phyloP scores from a whole-genome alignment of 2,797 vertebrate genomes.

The Lepilemur ruficaudatus region DNA sequence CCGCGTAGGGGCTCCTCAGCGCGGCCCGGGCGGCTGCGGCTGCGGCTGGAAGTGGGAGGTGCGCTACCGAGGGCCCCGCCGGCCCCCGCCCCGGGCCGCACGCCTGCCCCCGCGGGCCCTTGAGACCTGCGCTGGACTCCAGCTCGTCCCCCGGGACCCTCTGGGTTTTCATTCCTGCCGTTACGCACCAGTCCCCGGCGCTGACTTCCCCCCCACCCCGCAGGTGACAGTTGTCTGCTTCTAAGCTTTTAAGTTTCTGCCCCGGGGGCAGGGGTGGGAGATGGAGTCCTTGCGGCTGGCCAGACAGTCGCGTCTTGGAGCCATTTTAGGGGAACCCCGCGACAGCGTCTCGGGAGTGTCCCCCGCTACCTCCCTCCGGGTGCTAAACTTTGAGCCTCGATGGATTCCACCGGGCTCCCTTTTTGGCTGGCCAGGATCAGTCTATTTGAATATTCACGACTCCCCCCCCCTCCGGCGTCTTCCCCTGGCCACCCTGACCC shows the following conservation, averaged over 20 bases:
- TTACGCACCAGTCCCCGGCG: not conserved
- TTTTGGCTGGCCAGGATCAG: not conserved
- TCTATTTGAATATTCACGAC: conserved; percentile 41
- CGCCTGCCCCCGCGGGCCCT: not conserved
- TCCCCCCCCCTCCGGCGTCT: not conserved
- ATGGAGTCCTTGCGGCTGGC: conserved; percentile 65
- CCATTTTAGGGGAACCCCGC: conserved; percentile 60
- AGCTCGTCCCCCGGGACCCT: not conserved
- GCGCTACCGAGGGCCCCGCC: not conserved
- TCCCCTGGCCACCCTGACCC: not conserved
- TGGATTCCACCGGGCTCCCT: not conserved
- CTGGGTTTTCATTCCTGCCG: not conserved
- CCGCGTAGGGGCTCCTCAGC: not conserved
- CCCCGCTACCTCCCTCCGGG: not conserved
- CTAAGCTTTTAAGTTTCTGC: conserved; percentile 73
- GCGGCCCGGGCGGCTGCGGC: not conserved
- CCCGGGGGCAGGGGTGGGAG: conserved; percentile 74
- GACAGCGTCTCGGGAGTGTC: not conserved
- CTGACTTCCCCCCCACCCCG: not conserved
- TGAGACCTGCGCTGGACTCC: not conserved
- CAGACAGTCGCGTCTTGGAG: conserved; percentile 67
- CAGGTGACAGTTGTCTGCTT: conserved; percentile 65
- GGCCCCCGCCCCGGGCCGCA: not conserved
- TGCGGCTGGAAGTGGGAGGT: not conserved
- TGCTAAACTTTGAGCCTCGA: conserved; percentile 17